A percentile compares a stretch with the other conserved stretches of the same genome.
phyloP scores from a whole-genome alignment of 2,797 vertebrate genomes.

The Erpetoichthys calabaricus region DNA sequence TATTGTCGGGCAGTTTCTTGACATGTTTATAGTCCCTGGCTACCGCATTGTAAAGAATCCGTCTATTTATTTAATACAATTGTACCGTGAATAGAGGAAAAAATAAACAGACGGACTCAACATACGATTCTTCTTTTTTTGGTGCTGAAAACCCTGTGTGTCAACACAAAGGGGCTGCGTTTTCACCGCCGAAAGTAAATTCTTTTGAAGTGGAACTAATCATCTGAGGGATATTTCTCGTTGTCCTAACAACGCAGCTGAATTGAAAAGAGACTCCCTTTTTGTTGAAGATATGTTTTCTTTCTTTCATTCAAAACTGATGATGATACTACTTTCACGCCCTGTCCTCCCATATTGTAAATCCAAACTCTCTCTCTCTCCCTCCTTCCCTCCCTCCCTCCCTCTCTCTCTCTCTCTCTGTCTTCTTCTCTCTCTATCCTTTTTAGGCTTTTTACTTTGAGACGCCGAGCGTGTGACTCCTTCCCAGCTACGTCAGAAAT shows the following conservation, averaged over 20 bases:
- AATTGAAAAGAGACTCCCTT: constrained; percentile 86
- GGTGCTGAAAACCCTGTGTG: constrained; percentile 75
- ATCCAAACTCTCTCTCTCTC: constrained; percentile 46
- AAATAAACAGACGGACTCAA: constrained; percentile 83
- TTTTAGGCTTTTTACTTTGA: constrained; percentile 58
- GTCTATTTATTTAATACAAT: constrained; percentile 81
- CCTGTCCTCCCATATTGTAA: constrained; percentile 86
- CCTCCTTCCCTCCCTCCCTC: too few species aligned
- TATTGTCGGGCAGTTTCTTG: constrained; percentile 42
- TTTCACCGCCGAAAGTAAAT: constrained; percentile 94
- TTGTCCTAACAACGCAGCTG: constrained; percentile 98
- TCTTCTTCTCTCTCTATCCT: constrained; percentile 10
- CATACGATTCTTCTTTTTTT: constrained; percentile 70
- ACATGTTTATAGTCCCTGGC: constrained; percentile 61
- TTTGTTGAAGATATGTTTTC: constrained; percentile 96
- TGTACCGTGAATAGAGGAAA: constrained; percentile 67
- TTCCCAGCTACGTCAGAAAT: constrained; percentile 55
- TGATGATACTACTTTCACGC: constrained; percentile 97
- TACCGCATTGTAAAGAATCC: constrained; percentile 36
- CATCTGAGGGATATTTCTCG: constrained; percentile 98
- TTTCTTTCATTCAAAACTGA: constrained; percentile 92
- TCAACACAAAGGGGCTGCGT: constrained; percentile 81
- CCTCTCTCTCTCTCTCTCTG: too few species aligned
- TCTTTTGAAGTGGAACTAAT: constrained; percentile 99
- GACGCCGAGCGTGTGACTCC: constrained; percentile 66